Base-by-base conservation (phyloP, 1,140 invertebrate species). In the Megalonaias nervosa region DNA sequence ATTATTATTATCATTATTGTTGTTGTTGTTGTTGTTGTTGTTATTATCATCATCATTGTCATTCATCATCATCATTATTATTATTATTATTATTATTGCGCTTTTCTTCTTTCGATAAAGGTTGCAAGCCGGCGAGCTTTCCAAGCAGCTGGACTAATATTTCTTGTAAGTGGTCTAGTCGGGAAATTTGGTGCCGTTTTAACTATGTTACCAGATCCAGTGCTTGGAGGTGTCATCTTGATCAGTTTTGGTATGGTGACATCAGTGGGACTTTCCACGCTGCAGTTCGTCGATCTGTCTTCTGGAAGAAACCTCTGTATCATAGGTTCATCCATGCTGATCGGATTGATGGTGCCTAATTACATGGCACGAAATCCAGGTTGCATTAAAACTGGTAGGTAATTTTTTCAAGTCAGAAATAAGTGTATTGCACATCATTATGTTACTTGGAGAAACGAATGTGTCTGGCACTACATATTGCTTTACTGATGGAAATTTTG, bases 171-270 rank as follows among this genome's bases (percentile, higher is more conserved):
- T 70, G 87, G 86, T 21, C 90, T 96, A 16, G 93, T 96, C 70
- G 94, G 95, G 64, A 97, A 97, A 91, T 74, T 88, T 64, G 95
- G 96, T n/a, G 96, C 95, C 1, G 90, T 96, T 12, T 96, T 97
- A 84, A 95, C 96, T 65, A 94, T 96, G 75, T 96, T 97, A 71
- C 96, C 96, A 4, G 94, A 95, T 86, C 96, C 96, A 0, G 94
- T 97, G 26, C 93, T 97, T 1, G 96, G 96, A 16, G 87, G 86
- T 16, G 82, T 87, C 14, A 75, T 87, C 13, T 75, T 87, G n/a
- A 79, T 89, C 72, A 85, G 85, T 75, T 87, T 87, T 72, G 88
- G 86, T 2, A 90, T 92, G 90, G 90, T 91, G n/a, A 91, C 91
- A 70, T 86, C 90, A 23, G 87, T 87, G 13, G 91, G 91, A 2